These are phyloP conservation scores for Listrodromus nycthemerus DNA, from an alignment of 2,888 invertebrate genomes.

Conservation along the genomic window DNA sequence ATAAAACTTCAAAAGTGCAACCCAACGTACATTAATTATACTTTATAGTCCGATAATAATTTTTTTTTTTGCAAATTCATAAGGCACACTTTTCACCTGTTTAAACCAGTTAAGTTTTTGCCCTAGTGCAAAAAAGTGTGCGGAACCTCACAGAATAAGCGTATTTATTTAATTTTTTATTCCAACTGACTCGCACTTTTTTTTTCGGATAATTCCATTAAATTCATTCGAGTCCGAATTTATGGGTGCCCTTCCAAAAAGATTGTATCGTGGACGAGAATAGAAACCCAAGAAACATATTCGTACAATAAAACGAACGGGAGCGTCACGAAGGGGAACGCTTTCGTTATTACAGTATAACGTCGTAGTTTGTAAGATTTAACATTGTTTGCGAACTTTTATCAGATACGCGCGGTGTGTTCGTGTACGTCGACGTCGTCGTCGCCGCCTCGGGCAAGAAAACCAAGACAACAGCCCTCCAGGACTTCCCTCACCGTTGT, in stretches of 20 bases:
- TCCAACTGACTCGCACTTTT: neutral
- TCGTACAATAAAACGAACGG: conserved; percentile 30
- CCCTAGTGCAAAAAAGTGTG: neutral
- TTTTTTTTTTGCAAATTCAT: too few species aligned
- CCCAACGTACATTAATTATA: too few species aligned
- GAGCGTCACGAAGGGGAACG: conserved; percentile 44
- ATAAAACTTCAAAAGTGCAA: too few species aligned
- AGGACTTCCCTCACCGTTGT: neutral
- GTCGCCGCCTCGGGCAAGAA: conserved; percentile 5
- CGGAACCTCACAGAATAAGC: neutral
- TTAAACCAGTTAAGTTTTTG: neutral
- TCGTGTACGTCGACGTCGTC: neutral
- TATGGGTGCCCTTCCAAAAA: neutral
- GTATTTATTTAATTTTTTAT: neutral
- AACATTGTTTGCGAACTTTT: conserved; percentile 45
- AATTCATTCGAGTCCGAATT: conserved; percentile 1
- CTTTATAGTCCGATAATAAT: too few species aligned
- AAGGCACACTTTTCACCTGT: too few species aligned
- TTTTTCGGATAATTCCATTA: neutral
- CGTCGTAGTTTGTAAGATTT: conserved; percentile 19
- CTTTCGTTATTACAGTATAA: conserved; percentile 11
- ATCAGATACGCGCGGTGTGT: conserved; percentile 13
- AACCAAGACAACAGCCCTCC: conserved; percentile 4
- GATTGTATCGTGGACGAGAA: neutral
- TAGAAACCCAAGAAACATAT: neutral